Conservation (phyloP, 2,797 vertebrate species). For the Urocyon cinereoargenteus region DNA sequence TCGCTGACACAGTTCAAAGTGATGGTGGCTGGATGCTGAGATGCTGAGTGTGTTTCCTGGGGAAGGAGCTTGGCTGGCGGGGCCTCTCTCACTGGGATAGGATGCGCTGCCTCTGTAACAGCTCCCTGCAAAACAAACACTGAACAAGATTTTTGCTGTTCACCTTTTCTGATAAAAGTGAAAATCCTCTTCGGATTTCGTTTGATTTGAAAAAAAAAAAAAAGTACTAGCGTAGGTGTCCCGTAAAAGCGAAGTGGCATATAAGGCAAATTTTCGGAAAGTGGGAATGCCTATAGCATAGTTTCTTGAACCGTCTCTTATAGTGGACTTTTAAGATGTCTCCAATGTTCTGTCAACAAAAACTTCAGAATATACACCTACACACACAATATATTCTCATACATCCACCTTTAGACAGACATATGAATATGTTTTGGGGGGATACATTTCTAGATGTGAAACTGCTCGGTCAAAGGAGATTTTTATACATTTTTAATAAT, state of each 20-base stretch:
- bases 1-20: not conserved
- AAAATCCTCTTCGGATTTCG: not conserved
- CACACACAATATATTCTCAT: not conserved
- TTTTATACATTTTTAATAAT: conserved; percentile 22
- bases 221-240: not conserved
- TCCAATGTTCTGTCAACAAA: not conserved
- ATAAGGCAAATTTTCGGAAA: not conserved
- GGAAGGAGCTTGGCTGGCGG: not conserved
- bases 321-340: not conserved
- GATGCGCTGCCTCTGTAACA: not conserved
- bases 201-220: not conserved
- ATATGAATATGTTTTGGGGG: not conserved
- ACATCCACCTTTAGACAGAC: not conserved
- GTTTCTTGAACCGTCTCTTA: not conserved
- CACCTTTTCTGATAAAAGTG: not conserved
- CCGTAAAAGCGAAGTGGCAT: not conserved
- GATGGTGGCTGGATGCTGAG: not conserved
- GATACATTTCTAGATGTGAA: not conserved
- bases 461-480: conserved; percentile 3
- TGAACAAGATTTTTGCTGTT: not conserved
- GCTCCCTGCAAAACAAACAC: not conserved
- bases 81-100: not conserved
- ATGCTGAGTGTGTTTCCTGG: not conserved
- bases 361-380: not conserved
- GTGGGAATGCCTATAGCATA: not conserved